Evolutionary conservation across 2,113 vertebrate genomes (phyloP), one percentile per base, ranked within the genome.

Genomic region (Cariama cristata): DNA sequence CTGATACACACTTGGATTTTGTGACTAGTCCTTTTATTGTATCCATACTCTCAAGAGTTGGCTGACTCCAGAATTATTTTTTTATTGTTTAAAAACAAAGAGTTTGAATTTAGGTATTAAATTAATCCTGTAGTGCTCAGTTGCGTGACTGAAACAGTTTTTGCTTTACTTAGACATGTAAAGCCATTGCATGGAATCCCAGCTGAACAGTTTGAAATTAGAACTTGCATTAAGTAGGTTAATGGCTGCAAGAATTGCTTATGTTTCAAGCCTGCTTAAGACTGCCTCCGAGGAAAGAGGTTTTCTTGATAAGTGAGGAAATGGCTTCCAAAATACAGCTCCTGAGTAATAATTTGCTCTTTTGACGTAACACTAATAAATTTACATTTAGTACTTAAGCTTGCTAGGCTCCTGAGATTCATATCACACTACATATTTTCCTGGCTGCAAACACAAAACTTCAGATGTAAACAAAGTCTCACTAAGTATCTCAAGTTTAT

Each of bases 141-240:
- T 73, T 73, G 47, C 5, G 0, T 55, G 30, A 63, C 33, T 60
- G 53, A 92, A 84, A 49, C 1, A 5, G 5, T 15, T 89, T 87
- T 81, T 87, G 40, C 77, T 96, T 91, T 85, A 40, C 69, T 83
- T 62, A 53, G 83, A 58, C 67, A 24, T 2, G 0, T 82, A 86
- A 85, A 76, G 45, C 30, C 22, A 14, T 66, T 90, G 53, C 55
- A 16, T 74, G 76, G 90, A 95, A 83, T 97, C 86, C 87, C 94
- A 85, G 27, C 17, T 94, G 87, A 95, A 87, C 76, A 85, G 80
- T 47, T 82, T 23, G 74, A 90, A 95, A 96, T 94, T 93, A 93
- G 50, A 91, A 91, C 40, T 91, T 91, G 40, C 27, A 58, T n/a
- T 93, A 97, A 96, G 74, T 94, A 95, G 95, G 95, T 91, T 95